Conservation (phyloP, 92 coral and sea anemone species). For the Paragorgia papillata region DNA sequence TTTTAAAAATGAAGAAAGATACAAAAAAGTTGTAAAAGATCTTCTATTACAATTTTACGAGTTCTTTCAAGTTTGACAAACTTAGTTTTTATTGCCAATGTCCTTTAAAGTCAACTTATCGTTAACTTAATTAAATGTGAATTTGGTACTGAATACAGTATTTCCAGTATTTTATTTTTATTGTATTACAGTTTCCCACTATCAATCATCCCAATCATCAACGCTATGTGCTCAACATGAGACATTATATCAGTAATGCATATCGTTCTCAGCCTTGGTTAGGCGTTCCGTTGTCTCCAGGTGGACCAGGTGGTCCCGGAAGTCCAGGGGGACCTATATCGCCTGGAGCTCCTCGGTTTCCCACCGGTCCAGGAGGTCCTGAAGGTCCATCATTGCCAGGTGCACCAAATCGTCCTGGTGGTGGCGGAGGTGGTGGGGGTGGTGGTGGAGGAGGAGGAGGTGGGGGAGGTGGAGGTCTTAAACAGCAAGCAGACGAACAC, state of each 20-base stretch:
- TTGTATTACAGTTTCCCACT: background rate
- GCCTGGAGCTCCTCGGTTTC: slow-evolving; percentile 78
- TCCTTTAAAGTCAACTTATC: no score
- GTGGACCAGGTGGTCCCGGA: slow-evolving; percentile 50
- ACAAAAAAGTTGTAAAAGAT: no score
- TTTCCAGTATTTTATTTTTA: no score
- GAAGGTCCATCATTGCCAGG: slow-evolving; percentile 77
- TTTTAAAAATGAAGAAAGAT: no score
- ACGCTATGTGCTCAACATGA: no score
- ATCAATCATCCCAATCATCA: no score
- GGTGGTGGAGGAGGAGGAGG: slow-evolving; percentile 87
- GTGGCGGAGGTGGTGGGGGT: slow-evolving; percentile 79
- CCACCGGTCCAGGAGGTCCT: slow-evolving; percentile 80
- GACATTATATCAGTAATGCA: background rate
- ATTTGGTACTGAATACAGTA: no score
- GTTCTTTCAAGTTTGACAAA: no score
- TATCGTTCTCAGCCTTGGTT: background rate
- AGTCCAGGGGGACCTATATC: slow-evolving; percentile 82
- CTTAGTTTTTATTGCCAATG: no score
- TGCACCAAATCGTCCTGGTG: slow-evolving; percentile 82
- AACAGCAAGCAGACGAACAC: slow-evolving; percentile 74
- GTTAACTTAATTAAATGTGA: no score
- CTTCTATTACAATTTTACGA: no score
- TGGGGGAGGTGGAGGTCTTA: slow-evolving; percentile 95
- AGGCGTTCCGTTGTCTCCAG: slow-evolving; percentile 56